Conservation (phyloP, 2,888 invertebrate species). For the Drosophila setosimentum region DNA sequence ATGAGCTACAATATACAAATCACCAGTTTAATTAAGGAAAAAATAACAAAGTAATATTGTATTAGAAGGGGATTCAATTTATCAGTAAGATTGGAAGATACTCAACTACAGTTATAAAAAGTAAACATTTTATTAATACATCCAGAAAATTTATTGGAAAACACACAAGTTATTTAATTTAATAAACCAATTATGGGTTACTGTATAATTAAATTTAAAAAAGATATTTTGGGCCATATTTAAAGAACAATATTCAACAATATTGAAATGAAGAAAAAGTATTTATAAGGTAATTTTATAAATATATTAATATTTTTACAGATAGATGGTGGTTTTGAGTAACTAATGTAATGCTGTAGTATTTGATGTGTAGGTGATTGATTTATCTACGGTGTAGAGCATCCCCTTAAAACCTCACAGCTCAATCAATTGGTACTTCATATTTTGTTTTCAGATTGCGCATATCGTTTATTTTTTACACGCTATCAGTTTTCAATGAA, state of each 20-base stretch:
- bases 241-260: background rate
- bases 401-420: conserved; percentile 34
- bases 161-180: background rate
- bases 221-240: background rate
- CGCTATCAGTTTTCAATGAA: conserved; percentile 82
- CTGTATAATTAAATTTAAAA: background rate
- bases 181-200: background rate
- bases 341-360: background rate
- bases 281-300: background rate
- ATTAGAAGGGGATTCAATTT: background rate
- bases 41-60: background rate
- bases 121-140: background rate
- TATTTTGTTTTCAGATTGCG: conserved; percentile 62
- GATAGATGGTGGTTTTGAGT: background rate
- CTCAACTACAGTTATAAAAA: background rate
- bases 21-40: background rate
- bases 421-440: conserved; percentile 60
- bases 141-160: background rate
- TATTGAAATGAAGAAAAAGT: background rate
- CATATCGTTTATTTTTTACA: conserved; percentile 79
- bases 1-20: conserved; percentile 5
- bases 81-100: background rate
- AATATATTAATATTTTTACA: background rate
- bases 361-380: conserved; percentile 9
- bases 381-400: conserved; percentile 16